phyloP scores from a whole-genome alignment of 1,140 invertebrate genomes.

The Tribolium madens region DNA sequence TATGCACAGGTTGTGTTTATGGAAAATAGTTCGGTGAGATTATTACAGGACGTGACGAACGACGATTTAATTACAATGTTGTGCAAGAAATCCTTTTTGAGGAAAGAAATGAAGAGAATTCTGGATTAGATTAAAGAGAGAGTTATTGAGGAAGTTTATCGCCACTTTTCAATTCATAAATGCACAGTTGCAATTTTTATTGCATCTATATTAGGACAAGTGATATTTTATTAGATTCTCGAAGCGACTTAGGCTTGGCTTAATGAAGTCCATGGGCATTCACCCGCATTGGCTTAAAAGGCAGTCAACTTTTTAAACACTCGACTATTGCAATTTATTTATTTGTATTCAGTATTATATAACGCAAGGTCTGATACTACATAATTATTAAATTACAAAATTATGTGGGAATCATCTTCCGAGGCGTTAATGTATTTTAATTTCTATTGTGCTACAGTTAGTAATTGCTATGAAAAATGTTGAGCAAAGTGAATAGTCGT shows the following conservation, averaged over 20 bases:
- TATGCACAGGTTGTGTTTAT: constrained; percentile 9
- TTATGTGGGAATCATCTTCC: not conserved
- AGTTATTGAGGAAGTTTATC: not conserved
- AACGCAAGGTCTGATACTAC: no score
- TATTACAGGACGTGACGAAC: not conserved
- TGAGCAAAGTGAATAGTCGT: not conserved
- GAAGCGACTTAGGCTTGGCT: not conserved
- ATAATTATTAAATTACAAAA: not conserved
- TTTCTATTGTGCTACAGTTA: not conserved
- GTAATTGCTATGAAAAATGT: not conserved
- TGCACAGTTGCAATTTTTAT: not conserved
- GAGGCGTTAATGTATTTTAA: not conserved
- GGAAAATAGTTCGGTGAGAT: not conserved
- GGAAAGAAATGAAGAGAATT: not conserved
- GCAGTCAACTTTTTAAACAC: not conserved
- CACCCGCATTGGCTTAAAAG: not conserved
- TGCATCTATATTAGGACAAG: not conserved
- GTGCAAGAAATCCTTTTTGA: not conserved
- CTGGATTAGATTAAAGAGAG: not conserved
- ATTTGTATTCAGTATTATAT: not conserved
- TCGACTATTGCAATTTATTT: not conserved
- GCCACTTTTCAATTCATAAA: not conserved
- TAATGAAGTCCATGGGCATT: not conserved
- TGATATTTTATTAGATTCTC: not conserved
- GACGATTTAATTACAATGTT: constrained; percentile 1